Conservation (phyloP, 2,888 invertebrate genomes). For the Himalopsyche japonica region DNA sequence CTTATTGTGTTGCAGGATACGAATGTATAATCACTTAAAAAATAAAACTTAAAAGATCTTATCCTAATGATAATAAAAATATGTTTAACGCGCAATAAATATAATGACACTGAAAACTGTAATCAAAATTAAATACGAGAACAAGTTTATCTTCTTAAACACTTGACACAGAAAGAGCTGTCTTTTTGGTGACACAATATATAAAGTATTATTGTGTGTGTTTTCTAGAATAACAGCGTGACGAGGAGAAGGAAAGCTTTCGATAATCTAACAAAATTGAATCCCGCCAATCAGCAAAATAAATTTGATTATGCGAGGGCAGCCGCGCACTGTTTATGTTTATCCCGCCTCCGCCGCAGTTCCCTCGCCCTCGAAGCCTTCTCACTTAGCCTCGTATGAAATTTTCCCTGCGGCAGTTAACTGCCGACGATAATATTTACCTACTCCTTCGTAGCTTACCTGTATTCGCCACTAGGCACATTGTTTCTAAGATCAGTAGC, state of each 20-base stretch:
- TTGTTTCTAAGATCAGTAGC: neutral
- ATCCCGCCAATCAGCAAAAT: conserved; percentile 26
- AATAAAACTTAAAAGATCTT: no score
- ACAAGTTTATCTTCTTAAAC: neutral
- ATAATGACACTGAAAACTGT: neutral
- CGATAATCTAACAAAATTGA: conserved; percentile 29
- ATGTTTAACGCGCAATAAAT: no score
- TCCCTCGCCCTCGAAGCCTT: neutral
- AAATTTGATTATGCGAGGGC: conserved; percentile 23
- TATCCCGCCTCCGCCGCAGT: neutral
- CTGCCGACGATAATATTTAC: neutral
- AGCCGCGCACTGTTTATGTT: conserved; percentile 3
- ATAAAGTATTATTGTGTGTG: neutral
- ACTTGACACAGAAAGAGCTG: neutral
- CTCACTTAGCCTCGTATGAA: neutral
- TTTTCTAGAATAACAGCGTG: neutral
- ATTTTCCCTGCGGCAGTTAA: neutral
- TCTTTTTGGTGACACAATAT: neutral
- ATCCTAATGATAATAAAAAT: no score
- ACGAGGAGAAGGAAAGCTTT: neutral
- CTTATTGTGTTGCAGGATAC: no score
- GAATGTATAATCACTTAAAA: no score
- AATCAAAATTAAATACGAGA: neutral
- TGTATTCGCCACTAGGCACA: neutral
- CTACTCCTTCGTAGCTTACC: neutral